Evolutionary conservation across 2,113 vertebrate genomes (phyloP), one percentile per base, ranked within the genome.

Genomic region (Ellobius talpinus): DNA sequence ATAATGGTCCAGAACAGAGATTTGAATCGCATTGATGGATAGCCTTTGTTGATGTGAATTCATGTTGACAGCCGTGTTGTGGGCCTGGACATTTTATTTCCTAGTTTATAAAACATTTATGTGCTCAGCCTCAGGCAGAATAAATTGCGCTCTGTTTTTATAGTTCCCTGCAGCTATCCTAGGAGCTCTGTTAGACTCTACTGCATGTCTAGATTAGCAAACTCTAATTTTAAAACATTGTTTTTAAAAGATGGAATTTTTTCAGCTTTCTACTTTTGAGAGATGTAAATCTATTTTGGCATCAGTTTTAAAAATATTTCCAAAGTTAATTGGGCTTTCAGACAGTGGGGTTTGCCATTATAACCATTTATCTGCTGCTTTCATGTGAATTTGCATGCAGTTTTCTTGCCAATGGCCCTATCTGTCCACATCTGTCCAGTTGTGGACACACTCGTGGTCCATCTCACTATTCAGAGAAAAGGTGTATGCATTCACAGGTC

Each of bases 211-310:
- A 70, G 61, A 92, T 95, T 74, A 87, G 73, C 50, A 84, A 65
- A 91, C 78, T 92, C 45, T 92, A n/a, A 90, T 94, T 94, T 91
- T 93, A 94, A 92, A 97, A 95, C 81, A 31, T 86, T 10, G 26
- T 87, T 93, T 97, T 93, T 93, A 23, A 93, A 94, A 89, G 84
- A 88, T 89, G 79, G 72, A n/a, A 21, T 65, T 52, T 91, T 95
- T 95, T 42, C 42, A 50, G 86, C 36, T 73, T 90, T 91, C 29
- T 82, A 76, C 66, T 92, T 92, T 82, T 90, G 61, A 90, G 90
- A 90, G 90, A 90, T 96, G 89, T 88, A 92, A 96, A 97, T 58
- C 21, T 86, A 90, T 90, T 50, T 94, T 85, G 93, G 68, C 91
- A 85, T 91, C 66, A 72, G 39, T 87, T 91, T 93, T 55, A 72